Evolutionary conservation across 2,797 vertebrate genomes (phyloP).

Genomic region (Anas flavirostris): DNA sequence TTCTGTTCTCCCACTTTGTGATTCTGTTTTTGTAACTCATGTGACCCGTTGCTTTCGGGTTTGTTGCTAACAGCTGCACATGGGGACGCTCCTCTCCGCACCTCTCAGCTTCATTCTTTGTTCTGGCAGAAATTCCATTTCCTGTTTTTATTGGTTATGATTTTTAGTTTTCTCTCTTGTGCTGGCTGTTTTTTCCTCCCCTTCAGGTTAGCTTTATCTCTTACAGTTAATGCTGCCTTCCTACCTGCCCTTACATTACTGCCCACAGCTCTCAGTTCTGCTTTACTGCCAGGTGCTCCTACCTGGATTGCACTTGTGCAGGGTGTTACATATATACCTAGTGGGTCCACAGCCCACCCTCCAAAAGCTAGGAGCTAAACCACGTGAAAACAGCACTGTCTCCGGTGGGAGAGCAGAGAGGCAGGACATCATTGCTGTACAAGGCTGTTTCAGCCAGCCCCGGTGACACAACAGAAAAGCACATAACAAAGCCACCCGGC

Average conservation of each 20-base stretch:
- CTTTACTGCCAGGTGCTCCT: background rate
- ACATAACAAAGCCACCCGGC: background rate
- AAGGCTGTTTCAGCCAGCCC: background rate
- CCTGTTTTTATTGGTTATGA: background rate
- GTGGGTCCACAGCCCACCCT: background rate
- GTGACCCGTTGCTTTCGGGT: background rate
- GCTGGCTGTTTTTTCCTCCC: background rate
- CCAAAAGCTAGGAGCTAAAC: background rate
- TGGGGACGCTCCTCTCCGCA: background rate
- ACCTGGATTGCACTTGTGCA: background rate
- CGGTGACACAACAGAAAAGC: background rate
- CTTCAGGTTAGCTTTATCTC: background rate
- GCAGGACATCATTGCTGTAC: background rate
- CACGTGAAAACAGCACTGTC: background rate
- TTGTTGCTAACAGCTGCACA: background rate
- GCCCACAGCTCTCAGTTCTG: background rate
- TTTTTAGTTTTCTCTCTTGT: background rate
- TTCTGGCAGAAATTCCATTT: background rate
- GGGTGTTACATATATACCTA: rapidly evolving
- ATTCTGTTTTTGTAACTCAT: background rate
- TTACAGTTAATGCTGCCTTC: background rate
- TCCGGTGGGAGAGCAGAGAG: background rate
- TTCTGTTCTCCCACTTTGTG: background rate
- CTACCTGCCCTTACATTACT: background rate
- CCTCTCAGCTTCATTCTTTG: background rate